These are phyloP conservation scores for Lepisosteus oculatus DNA, from an alignment of 2,113 vertebrate species.

Conservation along the genomic window DNA sequence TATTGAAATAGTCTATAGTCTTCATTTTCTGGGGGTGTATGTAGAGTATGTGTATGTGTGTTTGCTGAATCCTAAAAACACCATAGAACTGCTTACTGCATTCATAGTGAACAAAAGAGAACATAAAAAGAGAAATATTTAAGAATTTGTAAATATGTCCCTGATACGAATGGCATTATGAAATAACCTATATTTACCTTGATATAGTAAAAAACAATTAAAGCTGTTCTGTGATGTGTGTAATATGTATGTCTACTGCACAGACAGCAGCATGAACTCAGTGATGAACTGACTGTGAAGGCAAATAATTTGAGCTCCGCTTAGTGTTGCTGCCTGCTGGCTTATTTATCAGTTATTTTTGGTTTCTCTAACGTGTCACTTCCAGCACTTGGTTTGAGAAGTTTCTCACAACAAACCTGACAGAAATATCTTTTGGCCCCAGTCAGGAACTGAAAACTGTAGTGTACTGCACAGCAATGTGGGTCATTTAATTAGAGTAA, in stretches of 20 bases:
- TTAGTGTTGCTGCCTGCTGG: no score
- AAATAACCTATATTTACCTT: no score
- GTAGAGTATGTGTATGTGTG: not conserved
- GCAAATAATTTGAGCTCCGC: no score
- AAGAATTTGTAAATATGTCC: no score
- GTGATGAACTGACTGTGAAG: no score
- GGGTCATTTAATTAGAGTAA: conserved; percentile 3
- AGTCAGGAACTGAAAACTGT: not conserved
- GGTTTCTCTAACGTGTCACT: not conserved
- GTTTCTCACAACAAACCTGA: no score
- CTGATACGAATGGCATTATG: no score
- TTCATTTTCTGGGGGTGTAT: not conserved
- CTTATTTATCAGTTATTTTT: not conserved
- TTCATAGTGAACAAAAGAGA: not conserved
- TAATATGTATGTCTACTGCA: no score
- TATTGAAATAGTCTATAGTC: not conserved
- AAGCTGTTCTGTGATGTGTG: no score
- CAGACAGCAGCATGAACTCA: no score
- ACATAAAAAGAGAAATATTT: not conserved
- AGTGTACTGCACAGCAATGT: not conserved
- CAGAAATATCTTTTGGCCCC: not conserved
- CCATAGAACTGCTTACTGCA: not conserved
- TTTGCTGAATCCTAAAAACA: not conserved
- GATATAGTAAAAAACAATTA: no score
- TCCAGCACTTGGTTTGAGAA: not conserved